phyloP scores from a whole-genome alignment of 2,113 vertebrate species.

The Telmatochromis brichardi region DNA sequence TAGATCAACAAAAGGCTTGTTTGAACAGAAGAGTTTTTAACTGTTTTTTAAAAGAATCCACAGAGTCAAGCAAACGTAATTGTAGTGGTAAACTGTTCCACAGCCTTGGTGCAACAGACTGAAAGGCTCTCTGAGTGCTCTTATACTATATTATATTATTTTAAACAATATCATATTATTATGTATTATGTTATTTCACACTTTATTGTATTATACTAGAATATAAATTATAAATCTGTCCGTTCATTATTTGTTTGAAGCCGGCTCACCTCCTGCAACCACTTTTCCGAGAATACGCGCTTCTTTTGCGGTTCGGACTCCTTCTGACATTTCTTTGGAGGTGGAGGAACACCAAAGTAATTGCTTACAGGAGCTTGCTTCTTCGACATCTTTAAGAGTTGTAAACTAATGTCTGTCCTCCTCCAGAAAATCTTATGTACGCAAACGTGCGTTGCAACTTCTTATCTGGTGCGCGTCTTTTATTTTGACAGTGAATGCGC shows the following conservation, averaged over 20 bases:
- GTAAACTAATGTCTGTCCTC: neutral
- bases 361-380: neutral
- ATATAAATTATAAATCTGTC: neutral
- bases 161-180: neutral
- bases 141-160: neutral
- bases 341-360: neutral
- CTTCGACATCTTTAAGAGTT: neutral
- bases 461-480: neutral
- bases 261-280: neutral
- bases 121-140: neutral
- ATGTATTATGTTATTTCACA: neutral
- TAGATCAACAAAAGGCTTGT: no score
- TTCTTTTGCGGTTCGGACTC: neutral
- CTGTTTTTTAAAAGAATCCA: no score
- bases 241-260: neutral
- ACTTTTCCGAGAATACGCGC: accelerated
- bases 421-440: neutral
- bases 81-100: no score
- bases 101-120: no score
- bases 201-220: neutral
- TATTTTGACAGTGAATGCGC: neutral
- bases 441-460: accelerated
- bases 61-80: no score
- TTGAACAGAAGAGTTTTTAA: no score
- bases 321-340: neutral